Base-by-base conservation (phyloP, 1,140 invertebrate genomes). In the Drosophila jambulina region DNA sequence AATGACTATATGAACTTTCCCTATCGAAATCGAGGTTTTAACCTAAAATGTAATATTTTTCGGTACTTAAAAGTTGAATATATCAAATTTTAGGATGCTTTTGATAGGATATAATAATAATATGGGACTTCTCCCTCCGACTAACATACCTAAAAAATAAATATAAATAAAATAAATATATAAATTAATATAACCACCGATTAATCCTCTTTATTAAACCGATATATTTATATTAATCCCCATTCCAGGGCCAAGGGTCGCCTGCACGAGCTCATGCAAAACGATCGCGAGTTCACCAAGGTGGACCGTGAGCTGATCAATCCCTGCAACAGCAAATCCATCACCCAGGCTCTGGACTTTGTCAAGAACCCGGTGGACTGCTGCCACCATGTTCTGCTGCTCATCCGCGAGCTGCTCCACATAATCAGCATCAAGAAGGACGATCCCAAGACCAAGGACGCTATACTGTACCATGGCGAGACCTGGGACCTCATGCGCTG, bases 401-500 rank as follows among this genome's bases (percentile, higher is more conserved):
- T 99, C 42, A 98, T 99, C 64, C 95, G 97, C 72, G 96, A 97
- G 61, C 94, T 99, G 15, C 96, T 98, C 93, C 95, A 96, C 76
- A 96, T 98, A 60, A 97, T 99, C 17, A 95, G 96, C 92, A 93
- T 96, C 70, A 97, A 98, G 92, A 96, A 96, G 90, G 97, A 98
- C 68, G 97, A 98, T 94, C 95, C 95, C 2, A 98, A 98, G 94
- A 97, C 96, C 17, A 97, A 97, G 95, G 97, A 98, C 92, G 96
- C 97, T 5, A 96, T 97, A 64, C 93, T 99, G 23, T 99, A 99
- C 93, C 98, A 99, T 91, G 98, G 98, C 6, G 99, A 99, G 94
- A 99, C 98, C 0, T 99, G 99, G 99, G 99, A 99, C 90, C 93
- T 99, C 40, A 99, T 99, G 96, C 97, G 98, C 17, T 94, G 99